Evolutionary conservation across 35 echinoderm and acorn worm genomes (phyloP).

Genomic region (Apostichopus californicus): DNA sequence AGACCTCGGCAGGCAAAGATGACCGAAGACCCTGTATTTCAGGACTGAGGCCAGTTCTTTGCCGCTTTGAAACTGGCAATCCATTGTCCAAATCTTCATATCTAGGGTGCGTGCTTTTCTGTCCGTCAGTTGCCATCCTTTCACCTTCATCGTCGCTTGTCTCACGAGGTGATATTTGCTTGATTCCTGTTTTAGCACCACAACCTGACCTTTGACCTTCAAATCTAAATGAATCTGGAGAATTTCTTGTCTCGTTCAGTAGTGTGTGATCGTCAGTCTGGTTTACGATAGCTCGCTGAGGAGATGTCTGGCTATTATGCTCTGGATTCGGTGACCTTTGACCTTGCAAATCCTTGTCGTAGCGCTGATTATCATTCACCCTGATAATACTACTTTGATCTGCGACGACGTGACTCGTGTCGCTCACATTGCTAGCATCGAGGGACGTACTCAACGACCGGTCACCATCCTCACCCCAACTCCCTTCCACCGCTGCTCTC

Average conservation of each 20-base stretch:
- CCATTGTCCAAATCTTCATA: not conserved
- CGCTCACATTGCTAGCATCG: not conserved
- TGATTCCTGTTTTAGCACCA: not conserved
- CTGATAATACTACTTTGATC: constrained; percentile 4
- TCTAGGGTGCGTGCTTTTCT: not conserved
- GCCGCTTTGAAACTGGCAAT: not conserved
- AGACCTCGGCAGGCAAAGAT: not conserved
- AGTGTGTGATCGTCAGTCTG: not conserved
- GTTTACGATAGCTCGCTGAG: not conserved
- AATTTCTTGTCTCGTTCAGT: not conserved
- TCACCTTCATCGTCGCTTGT: not conserved
- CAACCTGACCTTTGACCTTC: not conserved
- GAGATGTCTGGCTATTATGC: not conserved
- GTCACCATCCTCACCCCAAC: not conserved
- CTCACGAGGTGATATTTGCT: not conserved
- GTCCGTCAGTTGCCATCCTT: not conserved
- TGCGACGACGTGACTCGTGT: not conserved
- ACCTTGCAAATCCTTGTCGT: not conserved
- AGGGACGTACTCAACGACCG: not conserved
- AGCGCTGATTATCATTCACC: not conserved
- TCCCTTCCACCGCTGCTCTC: constrained; percentile 46
- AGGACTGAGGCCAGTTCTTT: not conserved
- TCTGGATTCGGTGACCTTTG: constrained; percentile 7
- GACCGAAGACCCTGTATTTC: not conserved
- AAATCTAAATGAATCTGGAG: not conserved